phyloP scores from a whole-genome alignment of 2,113 vertebrate genomes.

The Heterochromis multidens region DNA sequence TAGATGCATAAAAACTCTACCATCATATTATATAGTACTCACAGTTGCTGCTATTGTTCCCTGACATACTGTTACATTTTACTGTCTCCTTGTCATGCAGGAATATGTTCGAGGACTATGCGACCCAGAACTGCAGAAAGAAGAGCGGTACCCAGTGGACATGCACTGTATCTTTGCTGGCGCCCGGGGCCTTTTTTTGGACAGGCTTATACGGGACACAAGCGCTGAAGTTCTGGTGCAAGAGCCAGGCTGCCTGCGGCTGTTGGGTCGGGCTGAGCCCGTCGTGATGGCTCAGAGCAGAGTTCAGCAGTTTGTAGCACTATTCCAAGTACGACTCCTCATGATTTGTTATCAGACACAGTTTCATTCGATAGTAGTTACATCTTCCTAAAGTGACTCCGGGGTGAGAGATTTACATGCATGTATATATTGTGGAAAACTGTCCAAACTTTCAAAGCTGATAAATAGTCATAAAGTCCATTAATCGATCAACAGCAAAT shows the following conservation, averaged over 20 bases:
- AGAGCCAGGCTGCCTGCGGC: slow-evolving; percentile 83
- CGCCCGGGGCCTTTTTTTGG: slow-evolving; percentile 85
- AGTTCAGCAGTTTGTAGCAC: slow-evolving; percentile 90
- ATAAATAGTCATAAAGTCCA: not conserved
- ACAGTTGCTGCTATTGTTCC: not conserved
- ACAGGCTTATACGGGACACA: slow-evolving; percentile 87
- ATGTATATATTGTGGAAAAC: not conserved
- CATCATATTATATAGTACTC: not conserved
- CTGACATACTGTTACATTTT: not conserved
- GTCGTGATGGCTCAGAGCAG: slow-evolving; percentile 96
- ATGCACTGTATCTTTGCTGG: slow-evolving; percentile 98
- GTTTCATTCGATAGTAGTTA: not conserved
- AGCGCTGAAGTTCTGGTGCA: slow-evolving; percentile 87
- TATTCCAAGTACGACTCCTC: slow-evolving; percentile 75
- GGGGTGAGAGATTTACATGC: not conserved
- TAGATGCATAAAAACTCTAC: not conserved
- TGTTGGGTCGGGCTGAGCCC: slow-evolving; percentile 85
- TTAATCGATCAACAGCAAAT: not conserved
- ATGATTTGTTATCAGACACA: not conserved
- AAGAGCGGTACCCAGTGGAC: slow-evolving; percentile 88
- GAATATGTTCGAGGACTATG: slow-evolving; percentile 94
- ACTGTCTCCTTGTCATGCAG: slow-evolving; percentile 63
- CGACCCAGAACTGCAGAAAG: slow-evolving; percentile 90
- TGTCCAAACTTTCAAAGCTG: not conserved
- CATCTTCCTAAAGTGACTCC: not conserved